phyloP scores from a whole-genome alignment of 2,113 vertebrate species.

The Leucosticte australis region DNA sequence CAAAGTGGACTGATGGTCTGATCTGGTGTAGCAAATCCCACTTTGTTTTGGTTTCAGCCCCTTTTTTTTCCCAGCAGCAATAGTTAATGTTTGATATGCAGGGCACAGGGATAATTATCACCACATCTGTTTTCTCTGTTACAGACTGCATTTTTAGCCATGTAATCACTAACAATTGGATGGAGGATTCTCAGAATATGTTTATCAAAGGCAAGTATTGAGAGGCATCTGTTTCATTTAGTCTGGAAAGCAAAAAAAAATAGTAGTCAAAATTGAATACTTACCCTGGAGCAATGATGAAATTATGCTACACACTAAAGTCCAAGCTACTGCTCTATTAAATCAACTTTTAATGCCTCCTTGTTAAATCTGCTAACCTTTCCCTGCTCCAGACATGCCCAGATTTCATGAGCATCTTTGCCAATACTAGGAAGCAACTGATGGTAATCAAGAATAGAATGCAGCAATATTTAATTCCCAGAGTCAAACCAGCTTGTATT shows the following conservation, averaged over 20 bases:
- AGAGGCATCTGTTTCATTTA: conserved; percentile 49
- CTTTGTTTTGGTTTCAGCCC: background rate
- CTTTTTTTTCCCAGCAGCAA: background rate
- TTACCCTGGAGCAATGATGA: conserved; percentile 9
- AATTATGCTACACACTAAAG: background rate
- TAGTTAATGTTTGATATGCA: conserved; percentile 36
- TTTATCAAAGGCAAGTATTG: conserved; percentile 4
- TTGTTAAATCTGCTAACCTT: conserved; percentile 17
- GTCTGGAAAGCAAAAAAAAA: background rate
- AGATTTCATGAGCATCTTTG: conserved; percentile 20
- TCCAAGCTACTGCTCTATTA: conserved; percentile 35
- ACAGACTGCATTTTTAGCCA: conserved; percentile 2
- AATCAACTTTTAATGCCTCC: conserved; percentile 44
- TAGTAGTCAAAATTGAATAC: background rate
- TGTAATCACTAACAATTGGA: conserved; percentile 19
- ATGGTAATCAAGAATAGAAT: conserved; percentile 35
- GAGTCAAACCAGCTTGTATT: conserved; percentile 32
- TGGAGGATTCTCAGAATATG: conserved; percentile 11
- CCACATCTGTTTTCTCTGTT: conserved; percentile 55
- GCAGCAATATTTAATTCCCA: conserved; percentile 40
- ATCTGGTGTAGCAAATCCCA: background rate
- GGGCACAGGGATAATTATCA: conserved; percentile 30
- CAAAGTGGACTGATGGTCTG: background rate
- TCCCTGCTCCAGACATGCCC: background rate
- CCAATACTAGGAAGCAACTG: conserved; percentile 15